Conservation (phyloP, 2,888 invertebrate genomes). For the Caenorhabditis wallacei region DNA sequence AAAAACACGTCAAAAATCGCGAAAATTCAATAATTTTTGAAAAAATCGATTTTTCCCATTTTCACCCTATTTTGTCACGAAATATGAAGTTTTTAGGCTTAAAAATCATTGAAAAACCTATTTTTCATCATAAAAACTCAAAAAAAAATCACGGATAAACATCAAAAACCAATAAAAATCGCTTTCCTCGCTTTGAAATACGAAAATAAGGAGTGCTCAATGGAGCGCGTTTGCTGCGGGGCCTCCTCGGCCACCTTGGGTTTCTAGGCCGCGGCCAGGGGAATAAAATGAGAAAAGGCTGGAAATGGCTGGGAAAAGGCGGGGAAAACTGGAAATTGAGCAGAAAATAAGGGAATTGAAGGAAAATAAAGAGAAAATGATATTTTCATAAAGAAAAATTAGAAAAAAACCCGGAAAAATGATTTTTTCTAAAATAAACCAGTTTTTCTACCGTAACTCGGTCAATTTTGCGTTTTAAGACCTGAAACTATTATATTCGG, state of each 20-base stretch:
- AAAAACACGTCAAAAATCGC: constrained; percentile 5
- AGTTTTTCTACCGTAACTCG: no score
- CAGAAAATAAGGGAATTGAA: neutral
- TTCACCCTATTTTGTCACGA: neutral
- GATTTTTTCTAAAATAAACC: no score
- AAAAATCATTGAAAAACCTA: neutral
- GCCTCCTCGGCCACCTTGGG: neutral
- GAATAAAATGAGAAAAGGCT: neutral
- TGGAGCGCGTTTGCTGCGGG: constrained; percentile 34
- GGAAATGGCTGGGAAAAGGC: neutral
- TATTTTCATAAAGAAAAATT: no score
- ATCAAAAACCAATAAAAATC: constrained; percentile 13
- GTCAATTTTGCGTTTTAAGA: no score
- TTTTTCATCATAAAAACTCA: neutral
- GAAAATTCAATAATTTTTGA: neutral
- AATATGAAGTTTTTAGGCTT: neutral
- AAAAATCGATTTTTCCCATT: neutral
- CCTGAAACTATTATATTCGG: neutral
- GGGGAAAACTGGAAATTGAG: neutral
- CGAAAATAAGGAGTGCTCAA: constrained; percentile 12
- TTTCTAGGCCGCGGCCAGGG: constrained; percentile 26
- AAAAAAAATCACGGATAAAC: constrained; percentile 20
- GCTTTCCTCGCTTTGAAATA: neutral
- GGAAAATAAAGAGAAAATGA: no score
- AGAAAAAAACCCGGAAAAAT: no score